Evolutionary conservation across 2,888 invertebrate genomes (phyloP).

Genomic region (Xiphydria camelus): DNA sequence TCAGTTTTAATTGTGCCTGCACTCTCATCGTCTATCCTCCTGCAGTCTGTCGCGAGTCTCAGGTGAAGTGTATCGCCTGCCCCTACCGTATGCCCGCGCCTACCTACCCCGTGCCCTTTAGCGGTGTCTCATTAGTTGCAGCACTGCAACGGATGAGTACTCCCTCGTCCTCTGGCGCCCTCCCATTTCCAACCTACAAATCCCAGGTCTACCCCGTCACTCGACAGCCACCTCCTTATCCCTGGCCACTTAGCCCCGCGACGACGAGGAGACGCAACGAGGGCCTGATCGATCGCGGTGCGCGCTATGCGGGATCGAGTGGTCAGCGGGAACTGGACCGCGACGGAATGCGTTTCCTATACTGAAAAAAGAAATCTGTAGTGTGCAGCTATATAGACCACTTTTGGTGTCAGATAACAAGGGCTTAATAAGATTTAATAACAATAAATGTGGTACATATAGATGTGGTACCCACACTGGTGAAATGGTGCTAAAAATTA

Average conservation of each 20-base stretch:
- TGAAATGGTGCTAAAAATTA: too few species aligned
- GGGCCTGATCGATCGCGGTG: neutral
- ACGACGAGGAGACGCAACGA: conserved; percentile 9
- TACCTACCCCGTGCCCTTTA: conserved; percentile 53
- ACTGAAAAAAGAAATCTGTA: too few species aligned
- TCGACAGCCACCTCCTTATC: conserved; percentile 52
- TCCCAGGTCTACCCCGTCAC: conserved; percentile 38
- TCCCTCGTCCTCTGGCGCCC: conserved; percentile 34
- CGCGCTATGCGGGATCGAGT: too few species aligned
- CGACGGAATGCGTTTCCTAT: too few species aligned
- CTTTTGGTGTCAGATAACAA: too few species aligned
- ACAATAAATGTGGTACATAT: too few species aligned
- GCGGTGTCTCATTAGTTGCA: conserved; percentile 59
- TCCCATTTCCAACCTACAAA: conserved; percentile 30
- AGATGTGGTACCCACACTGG: too few species aligned
- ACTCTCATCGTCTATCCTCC: conserved; percentile 46
- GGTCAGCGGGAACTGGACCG: too few species aligned
- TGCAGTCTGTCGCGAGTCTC: conserved; percentile 50
- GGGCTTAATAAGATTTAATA: too few species aligned
- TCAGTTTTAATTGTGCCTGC: conserved; percentile 59
- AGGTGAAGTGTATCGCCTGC: conserved; percentile 56
- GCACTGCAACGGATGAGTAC: conserved; percentile 55
- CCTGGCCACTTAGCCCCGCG: conserved; percentile 44
- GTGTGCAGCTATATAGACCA: too few species aligned
- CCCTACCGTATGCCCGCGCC: conserved; percentile 39